Conservation (phyloP, 2,888 invertebrate genomes). For the Coremacera marginata region DNA sequence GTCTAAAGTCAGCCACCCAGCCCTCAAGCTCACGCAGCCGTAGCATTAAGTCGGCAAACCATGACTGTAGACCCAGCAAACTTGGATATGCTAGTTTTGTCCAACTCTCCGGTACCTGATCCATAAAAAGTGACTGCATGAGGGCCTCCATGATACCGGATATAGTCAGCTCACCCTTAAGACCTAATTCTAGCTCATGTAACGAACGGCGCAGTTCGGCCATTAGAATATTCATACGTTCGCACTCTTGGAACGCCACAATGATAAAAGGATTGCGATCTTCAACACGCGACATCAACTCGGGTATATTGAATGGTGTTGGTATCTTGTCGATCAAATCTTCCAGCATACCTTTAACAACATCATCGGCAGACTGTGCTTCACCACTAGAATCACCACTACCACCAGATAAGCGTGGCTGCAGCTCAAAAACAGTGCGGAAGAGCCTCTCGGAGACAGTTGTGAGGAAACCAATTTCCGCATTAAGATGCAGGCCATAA, state of each 20-base stretch:
- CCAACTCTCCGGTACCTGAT: slow-evolving; percentile 90
- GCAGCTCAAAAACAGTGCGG: slow-evolving; percentile 88
- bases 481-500: slow-evolving; percentile 94
- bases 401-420: slow-evolving; percentile 85
- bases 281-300: slow-evolving; percentile 88
- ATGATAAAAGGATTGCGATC: slow-evolving; percentile 92
- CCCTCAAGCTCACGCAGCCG: slow-evolving; percentile 85
- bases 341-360: slow-evolving; percentile 77
- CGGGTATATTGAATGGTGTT: slow-evolving; percentile 87
- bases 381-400: slow-evolving; percentile 74
- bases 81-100: slow-evolving; percentile 90
- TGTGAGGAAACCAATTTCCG: slow-evolving; percentile 94
- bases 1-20: slow-evolving; percentile 90
- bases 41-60: slow-evolving; percentile 88
- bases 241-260: slow-evolving; percentile 93
- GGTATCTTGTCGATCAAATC: slow-evolving; percentile 91
- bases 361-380: slow-evolving; percentile 81
- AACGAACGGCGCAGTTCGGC: slow-evolving; percentile 85
- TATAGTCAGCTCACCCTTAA: slow-evolving; percentile 94
- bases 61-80: slow-evolving; percentile 82
- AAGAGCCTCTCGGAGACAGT: slow-evolving; percentile 88
- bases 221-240: slow-evolving; percentile 92
- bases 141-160: slow-evolving; percentile 92
- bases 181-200: slow-evolving; percentile 86
- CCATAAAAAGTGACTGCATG: slow-evolving; percentile 88